A percentile compares a stretch with the other conserved stretches of the same genome.
These are phyloP conservation scores for Chelmon rostratus DNA, from an alignment of 2,797 vertebrate genomes.

Conservation along the genomic window DNA sequence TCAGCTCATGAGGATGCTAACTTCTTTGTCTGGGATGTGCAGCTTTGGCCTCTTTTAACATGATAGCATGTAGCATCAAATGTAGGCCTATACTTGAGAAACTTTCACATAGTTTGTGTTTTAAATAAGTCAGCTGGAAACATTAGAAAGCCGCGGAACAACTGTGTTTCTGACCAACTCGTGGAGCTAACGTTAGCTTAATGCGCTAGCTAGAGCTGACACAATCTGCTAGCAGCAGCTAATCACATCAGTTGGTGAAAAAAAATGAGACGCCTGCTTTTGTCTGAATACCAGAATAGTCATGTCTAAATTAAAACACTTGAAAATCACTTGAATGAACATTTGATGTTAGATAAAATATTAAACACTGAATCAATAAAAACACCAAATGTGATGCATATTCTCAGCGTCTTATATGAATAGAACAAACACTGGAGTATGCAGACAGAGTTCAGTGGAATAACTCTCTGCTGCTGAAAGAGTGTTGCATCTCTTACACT, in stretches of 20 bases:
- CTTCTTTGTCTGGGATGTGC: neutral
- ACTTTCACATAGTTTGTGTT: neutral
- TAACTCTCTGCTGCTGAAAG: slow-evolving; percentile 17
- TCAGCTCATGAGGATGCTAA: neutral
- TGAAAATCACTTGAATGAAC: neutral
- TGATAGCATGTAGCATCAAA: neutral
- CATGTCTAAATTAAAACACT: neutral
- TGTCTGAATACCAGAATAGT: neutral
- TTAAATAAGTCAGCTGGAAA: neutral
- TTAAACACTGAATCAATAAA: neutral
- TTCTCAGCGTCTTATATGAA: neutral
- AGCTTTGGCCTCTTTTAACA: neutral
- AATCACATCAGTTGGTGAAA: no score
- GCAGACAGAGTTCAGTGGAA: slow-evolving; percentile 22
- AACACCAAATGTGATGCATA: neutral
- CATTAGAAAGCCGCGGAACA: neutral
- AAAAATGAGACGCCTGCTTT: neutral
- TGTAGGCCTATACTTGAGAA: neutral
- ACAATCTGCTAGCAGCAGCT: neutral
- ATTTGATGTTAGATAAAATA: neutral
- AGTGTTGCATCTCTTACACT: slow-evolving; percentile 26
- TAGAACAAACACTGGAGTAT: neutral
- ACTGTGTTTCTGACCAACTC: neutral
- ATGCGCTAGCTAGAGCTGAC: neutral
- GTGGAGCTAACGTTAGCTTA: neutral